These are phyloP conservation scores for Galaxea fascicularis DNA, from an alignment of 92 coral and sea anemone species.

Conservation along the genomic window DNA sequence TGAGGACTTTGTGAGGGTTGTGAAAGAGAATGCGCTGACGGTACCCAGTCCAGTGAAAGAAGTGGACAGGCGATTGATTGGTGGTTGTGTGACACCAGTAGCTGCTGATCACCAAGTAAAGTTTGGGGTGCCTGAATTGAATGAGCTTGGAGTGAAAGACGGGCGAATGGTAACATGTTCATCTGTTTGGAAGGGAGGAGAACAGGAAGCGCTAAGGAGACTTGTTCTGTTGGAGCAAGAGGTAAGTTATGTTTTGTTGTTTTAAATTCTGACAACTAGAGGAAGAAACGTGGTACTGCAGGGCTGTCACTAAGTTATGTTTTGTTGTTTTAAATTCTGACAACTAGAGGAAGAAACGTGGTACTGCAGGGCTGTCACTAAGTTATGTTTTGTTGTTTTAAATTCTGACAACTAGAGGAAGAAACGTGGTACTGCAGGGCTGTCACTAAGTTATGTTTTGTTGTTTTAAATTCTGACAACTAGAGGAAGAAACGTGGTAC, in stretches of 20 bases:
- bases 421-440: too few species aligned
- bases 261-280: too few species aligned
- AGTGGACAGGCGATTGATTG: slow-evolving; percentile 45
- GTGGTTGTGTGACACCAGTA: slow-evolving; percentile 50
- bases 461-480: too few species aligned
- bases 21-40: slow-evolving; percentile 48
- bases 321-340: too few species aligned
- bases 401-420: too few species aligned
- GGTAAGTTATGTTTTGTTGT: slow-evolving; percentile 81
- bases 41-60: slow-evolving; percentile 46
- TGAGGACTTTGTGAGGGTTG: slow-evolving; percentile 63
- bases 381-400: too few species aligned
- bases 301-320: too few species aligned
- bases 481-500: too few species aligned
- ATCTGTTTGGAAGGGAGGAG: slow-evolving; percentile 76
- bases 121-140: slow-evolving; percentile 61
- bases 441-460: too few species aligned
- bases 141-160: slow-evolving; percentile 70
- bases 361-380: too few species aligned
- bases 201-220: slow-evolving; percentile 68
- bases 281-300: too few species aligned
- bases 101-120: slow-evolving; percentile 7
- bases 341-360: too few species aligned
- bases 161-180: slow-evolving; percentile 29
- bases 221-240: slow-evolving; percentile 33